phyloP scores from a whole-genome alignment of 2,113 vertebrate species.

The Crotalus helleri region DNA sequence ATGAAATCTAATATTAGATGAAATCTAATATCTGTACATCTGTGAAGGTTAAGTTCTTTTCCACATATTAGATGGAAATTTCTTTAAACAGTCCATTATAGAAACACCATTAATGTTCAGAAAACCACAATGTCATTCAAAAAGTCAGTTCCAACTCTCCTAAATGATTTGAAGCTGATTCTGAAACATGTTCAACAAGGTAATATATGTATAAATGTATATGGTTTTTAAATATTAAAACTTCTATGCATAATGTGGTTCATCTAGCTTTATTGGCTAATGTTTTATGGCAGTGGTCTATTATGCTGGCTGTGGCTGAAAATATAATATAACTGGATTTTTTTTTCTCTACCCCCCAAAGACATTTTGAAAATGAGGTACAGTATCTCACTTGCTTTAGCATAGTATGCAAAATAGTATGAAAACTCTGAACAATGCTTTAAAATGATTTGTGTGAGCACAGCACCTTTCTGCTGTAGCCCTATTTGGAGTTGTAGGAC shows the following conservation, averaged over 20 bases:
- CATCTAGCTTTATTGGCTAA: slow-evolving; percentile 48
- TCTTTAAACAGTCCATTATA: background rate
- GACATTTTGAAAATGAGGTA: slow-evolving; percentile 54
- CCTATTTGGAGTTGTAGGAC: background rate
- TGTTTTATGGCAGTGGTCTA: slow-evolving; percentile 53
- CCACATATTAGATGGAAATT: background rate
- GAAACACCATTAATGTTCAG: background rate
- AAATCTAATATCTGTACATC: background rate
- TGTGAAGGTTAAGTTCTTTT: background rate
- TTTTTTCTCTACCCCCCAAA: slow-evolving; percentile 53
- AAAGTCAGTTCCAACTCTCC: slow-evolving; percentile 3
- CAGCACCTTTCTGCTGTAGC: background rate
- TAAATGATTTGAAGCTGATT: slow-evolving; percentile 19
- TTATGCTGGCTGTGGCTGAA: slow-evolving; percentile 37
- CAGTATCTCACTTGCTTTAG: slow-evolving; percentile 57
- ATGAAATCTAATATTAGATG: background rate
- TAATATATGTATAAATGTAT: slow-evolving; percentile 41
- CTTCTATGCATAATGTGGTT: slow-evolving; percentile 28
- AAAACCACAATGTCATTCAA: background rate
- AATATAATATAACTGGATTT: slow-evolving; percentile 47
- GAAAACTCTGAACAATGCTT: slow-evolving; percentile 49
- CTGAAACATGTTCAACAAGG: background rate
- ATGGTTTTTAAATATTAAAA: slow-evolving; percentile 39
- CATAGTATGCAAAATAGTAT: slow-evolving; percentile 54
- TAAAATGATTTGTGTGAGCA: background rate